These are phyloP conservation scores for Gymnorhina tibicen DNA, from an alignment of 2,113 vertebrate genomes.

Conservation along the genomic window DNA sequence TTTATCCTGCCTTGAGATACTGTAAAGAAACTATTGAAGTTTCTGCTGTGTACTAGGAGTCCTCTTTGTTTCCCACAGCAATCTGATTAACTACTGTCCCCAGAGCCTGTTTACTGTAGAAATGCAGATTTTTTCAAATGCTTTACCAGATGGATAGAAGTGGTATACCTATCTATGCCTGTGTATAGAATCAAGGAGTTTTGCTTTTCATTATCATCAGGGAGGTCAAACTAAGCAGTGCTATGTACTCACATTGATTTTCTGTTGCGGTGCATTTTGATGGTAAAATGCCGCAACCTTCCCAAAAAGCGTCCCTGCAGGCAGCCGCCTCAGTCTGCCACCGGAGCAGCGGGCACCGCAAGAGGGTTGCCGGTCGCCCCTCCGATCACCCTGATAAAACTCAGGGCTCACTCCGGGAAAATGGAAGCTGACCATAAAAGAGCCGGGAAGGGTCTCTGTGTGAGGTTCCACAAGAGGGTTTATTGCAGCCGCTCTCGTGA, in stretches of 20 bases:
- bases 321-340: no score
- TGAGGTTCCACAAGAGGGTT: no score
- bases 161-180: background rate
- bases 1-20: background rate
- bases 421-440: no score
- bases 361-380: no score
- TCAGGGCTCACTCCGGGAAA: no score
- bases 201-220: background rate
- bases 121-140: background rate
- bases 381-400: no score
- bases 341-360: no score
- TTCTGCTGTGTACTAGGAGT: background rate
- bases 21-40: background rate
- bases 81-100: background rate
- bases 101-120: background rate
- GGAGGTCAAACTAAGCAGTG: background rate
- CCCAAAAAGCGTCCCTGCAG: no score
- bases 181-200: background rate
- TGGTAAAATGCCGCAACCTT: no score
- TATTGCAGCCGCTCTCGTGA: no score
- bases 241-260: background rate
- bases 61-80: background rate
- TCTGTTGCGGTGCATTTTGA: no score
- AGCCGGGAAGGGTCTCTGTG: no score
- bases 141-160: background rate